Base-by-base conservation (phyloP, 2,888 invertebrate species). In the Campaea margaritaria region DNA sequence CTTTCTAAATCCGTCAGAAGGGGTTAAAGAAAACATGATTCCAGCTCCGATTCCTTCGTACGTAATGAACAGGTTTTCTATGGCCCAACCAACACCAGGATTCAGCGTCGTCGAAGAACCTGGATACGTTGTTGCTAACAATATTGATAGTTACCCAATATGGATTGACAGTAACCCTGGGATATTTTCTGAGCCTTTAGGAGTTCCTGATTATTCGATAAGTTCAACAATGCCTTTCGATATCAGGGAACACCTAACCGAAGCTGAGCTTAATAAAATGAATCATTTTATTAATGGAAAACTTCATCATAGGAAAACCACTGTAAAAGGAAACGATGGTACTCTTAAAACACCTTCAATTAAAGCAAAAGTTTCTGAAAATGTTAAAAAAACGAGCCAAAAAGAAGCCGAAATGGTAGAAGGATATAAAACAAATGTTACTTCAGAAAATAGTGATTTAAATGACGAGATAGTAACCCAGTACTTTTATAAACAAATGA, bases 401-500 rank as follows among this genome's bases (percentile, higher is more conserved):
- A 13, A 31, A 14, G 15, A 42, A 28, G 13, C 13, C 10, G 10
- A 14, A 7, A 36, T 21, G 8, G 9, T 31, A 9, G 31, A n/a
- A n/a, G 7, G 11, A 31, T 13, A 46, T 46, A 34, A 46, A 8
- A 28, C 2, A 7, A 10, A 31, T 10, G 31, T 31, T 7, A 7
- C 10, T 41, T 41, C 41, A 13, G n/a, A 41, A 21, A 16, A 47
- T n/a, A 31, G 2, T n/a, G 13, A n/a, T 39, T 2, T 5, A 9
- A 55, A 64, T 48, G 54, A 55, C 0, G 47, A 59, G 9, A 11
- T 67, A 14, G 42, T 62, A n/a, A 64, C 70, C 1, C 60, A 60
- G 38, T 77, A 74, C 49, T 16, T 56, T 31, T 70, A 73, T 41
- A 68, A 67, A 15, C 70, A 71, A 57, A 58, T 72, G 0, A 72